Conservation (phyloP, 2,113 vertebrate species). For the Acanthisitta chloris region DNA sequence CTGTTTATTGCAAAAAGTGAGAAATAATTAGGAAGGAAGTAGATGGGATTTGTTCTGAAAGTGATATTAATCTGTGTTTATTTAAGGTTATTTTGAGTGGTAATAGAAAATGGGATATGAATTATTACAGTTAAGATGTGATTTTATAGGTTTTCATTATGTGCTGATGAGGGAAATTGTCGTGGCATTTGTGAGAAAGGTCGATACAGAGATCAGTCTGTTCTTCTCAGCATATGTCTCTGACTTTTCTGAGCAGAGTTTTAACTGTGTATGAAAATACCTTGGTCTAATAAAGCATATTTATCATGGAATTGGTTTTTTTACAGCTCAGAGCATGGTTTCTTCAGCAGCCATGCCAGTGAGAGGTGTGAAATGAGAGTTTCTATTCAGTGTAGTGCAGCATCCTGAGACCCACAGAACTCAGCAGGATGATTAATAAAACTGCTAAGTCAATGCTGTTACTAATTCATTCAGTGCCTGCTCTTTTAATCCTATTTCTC, state of each 20-base stretch:
- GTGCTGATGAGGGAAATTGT: not conserved
- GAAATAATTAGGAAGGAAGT: not conserved
- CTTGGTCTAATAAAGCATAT: not conserved
- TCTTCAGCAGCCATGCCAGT: fast-evolving
- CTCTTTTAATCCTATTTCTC: not conserved
- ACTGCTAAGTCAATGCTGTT: not conserved
- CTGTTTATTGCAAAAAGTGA: not conserved
- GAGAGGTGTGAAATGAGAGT: not conserved
- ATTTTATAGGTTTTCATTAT: not conserved
- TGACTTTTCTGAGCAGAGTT: not conserved
- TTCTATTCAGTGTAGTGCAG: fast-evolving
- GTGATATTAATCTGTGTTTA: not conserved
- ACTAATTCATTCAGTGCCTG: not conserved
- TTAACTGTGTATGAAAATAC: not conserved
- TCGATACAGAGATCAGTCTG: not conserved
- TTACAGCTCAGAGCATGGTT: not conserved
- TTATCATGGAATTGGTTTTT: not conserved
- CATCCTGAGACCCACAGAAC: not conserved
- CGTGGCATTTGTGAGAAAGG: not conserved
- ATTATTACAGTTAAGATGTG: not conserved
- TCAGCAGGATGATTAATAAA: not conserved
- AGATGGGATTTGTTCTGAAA: not conserved
- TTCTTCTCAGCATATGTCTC: not conserved
- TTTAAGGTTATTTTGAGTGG: not conserved
- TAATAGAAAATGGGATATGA: not conserved